Evolutionary conservation across 1,140 invertebrate genomes (phyloP).

Genomic region (Zeugodacus cucurbitae): DNA sequence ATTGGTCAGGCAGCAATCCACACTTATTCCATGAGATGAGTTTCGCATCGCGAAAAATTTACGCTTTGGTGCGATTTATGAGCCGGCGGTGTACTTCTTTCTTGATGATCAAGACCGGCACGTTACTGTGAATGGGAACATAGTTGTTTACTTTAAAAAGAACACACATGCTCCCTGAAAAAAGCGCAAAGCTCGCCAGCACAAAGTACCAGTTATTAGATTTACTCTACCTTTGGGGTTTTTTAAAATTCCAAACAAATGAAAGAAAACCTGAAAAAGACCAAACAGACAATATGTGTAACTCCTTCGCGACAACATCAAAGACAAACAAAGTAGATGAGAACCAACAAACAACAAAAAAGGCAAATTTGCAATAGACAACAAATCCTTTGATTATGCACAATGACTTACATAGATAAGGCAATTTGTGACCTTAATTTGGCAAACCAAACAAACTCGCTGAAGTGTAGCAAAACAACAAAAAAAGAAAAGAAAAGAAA

Average conservation of each 20-base stretch:
- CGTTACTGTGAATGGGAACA: too few species aligned
- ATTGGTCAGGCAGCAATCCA: too few species aligned
- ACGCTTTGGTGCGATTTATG: too few species aligned
- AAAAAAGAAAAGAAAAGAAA: conserved; percentile 42
- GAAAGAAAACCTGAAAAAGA: background rate
- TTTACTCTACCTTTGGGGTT: background rate
- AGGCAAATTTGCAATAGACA: background rate
- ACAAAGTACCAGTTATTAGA: background rate
- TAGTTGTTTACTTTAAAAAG: too few species aligned
- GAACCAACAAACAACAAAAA: background rate
- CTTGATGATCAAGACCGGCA: too few species aligned
- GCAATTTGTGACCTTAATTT: conserved; percentile 65
- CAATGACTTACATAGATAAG: conserved; percentile 13
- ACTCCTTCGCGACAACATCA: conserved; percentile 19
- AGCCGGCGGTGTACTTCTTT: too few species aligned
- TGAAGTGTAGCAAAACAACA: conserved; percentile 38
- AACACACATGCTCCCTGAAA: too few species aligned
- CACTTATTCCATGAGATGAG: too few species aligned
- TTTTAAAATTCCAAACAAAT: background rate
- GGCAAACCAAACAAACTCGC: conserved; percentile 58
- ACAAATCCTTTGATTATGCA: background rate
- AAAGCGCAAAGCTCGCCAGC: background rate
- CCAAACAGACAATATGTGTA: background rate
- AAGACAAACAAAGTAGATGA: conserved; percentile 1
- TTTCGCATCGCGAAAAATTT: too few species aligned